Conservation (phyloP, 2,797 vertebrate species). For the Moxostoma hubbsi region DNA sequence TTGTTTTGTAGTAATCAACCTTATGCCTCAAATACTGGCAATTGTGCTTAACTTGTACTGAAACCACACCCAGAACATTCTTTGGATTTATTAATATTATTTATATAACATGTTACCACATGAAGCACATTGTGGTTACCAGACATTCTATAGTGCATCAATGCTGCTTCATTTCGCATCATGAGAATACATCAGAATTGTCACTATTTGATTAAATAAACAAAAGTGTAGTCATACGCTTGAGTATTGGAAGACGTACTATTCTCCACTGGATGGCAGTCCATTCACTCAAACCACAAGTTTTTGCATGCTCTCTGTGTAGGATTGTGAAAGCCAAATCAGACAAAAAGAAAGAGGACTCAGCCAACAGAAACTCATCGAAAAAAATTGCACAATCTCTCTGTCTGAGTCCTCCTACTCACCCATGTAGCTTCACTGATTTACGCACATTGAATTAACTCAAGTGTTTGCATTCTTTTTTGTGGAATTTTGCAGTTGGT, state of each 20-base stretch:
- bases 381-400: background rate
- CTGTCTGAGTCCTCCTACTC: background rate
- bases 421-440: background rate
- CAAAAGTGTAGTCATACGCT: too few species aligned
- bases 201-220: too few species aligned
- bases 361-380: conserved; percentile 1
- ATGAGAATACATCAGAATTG: too few species aligned
- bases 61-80: too few species aligned
- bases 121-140: too few species aligned
- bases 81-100: too few species aligned
- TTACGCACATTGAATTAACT: background rate
- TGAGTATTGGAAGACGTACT: background rate
- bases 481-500: background rate
- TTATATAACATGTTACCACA: too few species aligned
- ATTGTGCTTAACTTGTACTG: too few species aligned
- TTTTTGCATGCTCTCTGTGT: background rate
- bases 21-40: too few species aligned
- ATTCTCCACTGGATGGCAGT: conserved; percentile 27
- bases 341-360: background rate
- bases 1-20: too few species aligned
- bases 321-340: conserved; percentile 8
- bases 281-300: background rate
- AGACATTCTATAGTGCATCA: too few species aligned
- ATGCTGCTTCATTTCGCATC: too few species aligned
- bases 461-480: background rate